Evolutionary conservation across 1,140 invertebrate genomes (phyloP).

Genomic region (Ceratosolen fusciceps): DNA sequence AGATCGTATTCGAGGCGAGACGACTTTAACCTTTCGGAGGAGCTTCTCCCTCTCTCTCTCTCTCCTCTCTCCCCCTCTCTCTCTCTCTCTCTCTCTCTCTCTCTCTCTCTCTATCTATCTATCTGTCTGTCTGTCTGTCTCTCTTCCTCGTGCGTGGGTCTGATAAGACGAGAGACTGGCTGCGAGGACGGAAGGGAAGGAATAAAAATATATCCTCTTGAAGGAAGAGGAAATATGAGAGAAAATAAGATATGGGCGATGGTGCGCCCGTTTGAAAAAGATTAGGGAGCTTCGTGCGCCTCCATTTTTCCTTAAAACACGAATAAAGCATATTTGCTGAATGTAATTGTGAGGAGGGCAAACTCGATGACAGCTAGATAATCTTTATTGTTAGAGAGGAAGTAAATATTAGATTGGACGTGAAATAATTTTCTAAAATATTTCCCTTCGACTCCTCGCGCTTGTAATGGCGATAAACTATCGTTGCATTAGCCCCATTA

Average conservation of each 20-base stretch:
- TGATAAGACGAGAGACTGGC: not conserved
- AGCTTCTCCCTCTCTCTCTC: too few species aligned
- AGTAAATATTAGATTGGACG: not conserved
- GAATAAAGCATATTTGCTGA: not conserved
- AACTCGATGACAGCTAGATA: not conserved
- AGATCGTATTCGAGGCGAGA: constrained; percentile 59
- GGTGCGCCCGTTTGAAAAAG: not conserved
- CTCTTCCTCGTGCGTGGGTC: too few species aligned
- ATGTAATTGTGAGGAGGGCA: not conserved
- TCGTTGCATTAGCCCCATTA: too few species aligned
- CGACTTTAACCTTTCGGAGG: not conserved
- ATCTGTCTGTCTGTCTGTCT: not conserved
- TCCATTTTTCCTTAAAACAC: not conserved
- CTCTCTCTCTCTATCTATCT: not conserved
- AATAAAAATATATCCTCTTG: not conserved
- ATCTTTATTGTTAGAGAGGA: constrained; percentile 17
- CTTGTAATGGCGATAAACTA: too few species aligned
- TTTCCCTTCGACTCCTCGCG: too few species aligned
- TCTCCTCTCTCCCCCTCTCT: not conserved
- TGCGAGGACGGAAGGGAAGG: not conserved
- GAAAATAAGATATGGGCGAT: not conserved
- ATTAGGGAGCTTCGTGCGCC: not conserved
- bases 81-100: not conserved
- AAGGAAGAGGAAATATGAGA: not conserved
- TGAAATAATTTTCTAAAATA: not conserved